These are phyloP conservation scores for Leucania comma DNA, from an alignment of 2,888 invertebrate species.

Conservation along the genomic window DNA sequence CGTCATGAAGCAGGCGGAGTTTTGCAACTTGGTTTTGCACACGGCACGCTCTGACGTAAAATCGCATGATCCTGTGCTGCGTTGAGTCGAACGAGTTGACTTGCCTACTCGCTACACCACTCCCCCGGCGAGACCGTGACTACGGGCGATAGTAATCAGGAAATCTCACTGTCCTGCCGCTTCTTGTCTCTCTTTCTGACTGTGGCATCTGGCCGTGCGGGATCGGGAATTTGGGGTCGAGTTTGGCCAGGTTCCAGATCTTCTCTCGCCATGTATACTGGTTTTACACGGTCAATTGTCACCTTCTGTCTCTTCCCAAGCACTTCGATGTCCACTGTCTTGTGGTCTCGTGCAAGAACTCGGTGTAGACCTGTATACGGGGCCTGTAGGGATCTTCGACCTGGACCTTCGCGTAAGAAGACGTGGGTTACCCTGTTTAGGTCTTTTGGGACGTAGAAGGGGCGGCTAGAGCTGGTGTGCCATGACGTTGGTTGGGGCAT, in stretches of 20 bases:
- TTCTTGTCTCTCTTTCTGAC: constrained; percentile 26
- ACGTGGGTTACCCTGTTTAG: no score
- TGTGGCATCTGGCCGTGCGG: not conserved
- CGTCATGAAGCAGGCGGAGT: no score
- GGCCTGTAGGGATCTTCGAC: constrained; percentile 37
- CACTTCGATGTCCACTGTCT: constrained; percentile 17
- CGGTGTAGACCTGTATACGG: constrained; percentile 32
- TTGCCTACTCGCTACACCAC: not conserved
- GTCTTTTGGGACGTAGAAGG: no score
- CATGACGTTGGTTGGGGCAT: no score
- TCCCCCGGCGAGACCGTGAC: constrained; percentile 34
- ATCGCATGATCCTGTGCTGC: no score
- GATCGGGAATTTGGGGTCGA: not conserved
- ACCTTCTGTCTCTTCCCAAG: constrained; percentile 24
- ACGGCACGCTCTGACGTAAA: no score
- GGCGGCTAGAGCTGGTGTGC: no score
- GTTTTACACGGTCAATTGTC: constrained; percentile 58
- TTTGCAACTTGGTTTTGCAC: no score
- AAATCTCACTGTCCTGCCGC: constrained; percentile 19
- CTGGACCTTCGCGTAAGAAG: constrained; percentile 33
- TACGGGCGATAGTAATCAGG: constrained; percentile 30
- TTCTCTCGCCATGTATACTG: constrained; percentile 34
- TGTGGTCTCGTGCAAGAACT: constrained; percentile 3
- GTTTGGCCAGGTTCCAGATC: not conserved
- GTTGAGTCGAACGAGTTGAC: no score